Evolutionary conservation across 2,113 vertebrate genomes (phyloP).

Genomic region (Chloroceryle aenea): DNA sequence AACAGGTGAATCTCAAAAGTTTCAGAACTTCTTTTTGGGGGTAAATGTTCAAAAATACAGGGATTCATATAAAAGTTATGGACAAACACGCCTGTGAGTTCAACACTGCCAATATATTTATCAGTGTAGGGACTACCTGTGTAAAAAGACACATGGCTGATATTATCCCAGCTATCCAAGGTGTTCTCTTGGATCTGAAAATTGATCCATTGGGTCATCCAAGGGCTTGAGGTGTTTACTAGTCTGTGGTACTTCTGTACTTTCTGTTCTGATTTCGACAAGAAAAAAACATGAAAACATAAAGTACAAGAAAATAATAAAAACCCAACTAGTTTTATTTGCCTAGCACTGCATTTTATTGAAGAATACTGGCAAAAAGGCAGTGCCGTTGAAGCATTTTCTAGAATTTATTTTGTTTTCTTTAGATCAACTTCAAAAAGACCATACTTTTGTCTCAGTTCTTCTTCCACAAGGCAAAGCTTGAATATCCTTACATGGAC

Average conservation of each 20-base stretch:
- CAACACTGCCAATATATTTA: fast-evolving
- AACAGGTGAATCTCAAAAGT: not conserved
- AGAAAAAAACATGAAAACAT: not conserved
- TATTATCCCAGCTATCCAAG: not conserved
- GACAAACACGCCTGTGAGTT: not conserved
- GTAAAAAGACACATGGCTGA: not conserved
- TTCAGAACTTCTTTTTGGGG: not conserved
- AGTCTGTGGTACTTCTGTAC: not conserved
- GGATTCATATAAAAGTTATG: not conserved
- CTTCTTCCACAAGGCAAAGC: not conserved
- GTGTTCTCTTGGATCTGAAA: not conserved
- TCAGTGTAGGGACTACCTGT: too few species aligned
- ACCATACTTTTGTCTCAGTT: not conserved
- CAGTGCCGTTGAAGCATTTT: not conserved
- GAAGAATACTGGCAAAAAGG: fast-evolving
- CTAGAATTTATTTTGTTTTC: not conserved
- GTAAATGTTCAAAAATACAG: not conserved
- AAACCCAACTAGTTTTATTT: not conserved
- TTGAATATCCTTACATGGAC: not conserved
- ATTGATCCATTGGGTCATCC: not conserved
- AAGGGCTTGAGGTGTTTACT: fast-evolving
- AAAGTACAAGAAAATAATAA: not conserved
- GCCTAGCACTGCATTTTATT: not conserved
- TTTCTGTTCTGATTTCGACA: not conserved
- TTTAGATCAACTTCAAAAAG: not conserved